These are phyloP conservation scores for Thyatira batis DNA, from an alignment of 2,888 invertebrate genomes.

Conservation along the genomic window DNA sequence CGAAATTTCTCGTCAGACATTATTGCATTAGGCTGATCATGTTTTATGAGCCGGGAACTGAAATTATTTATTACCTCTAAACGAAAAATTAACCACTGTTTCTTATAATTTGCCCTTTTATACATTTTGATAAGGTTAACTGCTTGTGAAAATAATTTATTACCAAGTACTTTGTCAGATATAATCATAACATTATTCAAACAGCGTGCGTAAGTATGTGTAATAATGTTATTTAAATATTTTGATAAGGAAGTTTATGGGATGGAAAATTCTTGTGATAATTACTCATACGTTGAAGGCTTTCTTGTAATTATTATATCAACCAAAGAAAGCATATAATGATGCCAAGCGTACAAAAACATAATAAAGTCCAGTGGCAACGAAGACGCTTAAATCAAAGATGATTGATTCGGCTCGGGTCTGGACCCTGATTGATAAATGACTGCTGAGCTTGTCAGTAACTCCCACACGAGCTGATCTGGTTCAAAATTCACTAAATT, in stretches of 20 bases:
- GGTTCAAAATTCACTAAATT: conserved; percentile 44
- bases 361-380: not conserved
- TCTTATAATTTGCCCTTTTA: conserved; percentile 19
- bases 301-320: not conserved
- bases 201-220: not conserved
- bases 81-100: conserved; percentile 17
- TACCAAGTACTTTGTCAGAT: not conserved
- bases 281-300: not conserved
- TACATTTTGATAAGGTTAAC: conserved; percentile 8
- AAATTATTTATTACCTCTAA: conserved; percentile 16
- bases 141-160: not conserved
- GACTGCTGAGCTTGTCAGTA: conserved; percentile 26
- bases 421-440: conserved; percentile 45
- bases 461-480: conserved; percentile 32
- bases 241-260: not conserved
- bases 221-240: not conserved
- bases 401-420: conserved; percentile 36
- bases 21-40: conserved; percentile 25
- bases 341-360: no score
- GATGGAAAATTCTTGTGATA: not conserved
- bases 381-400: conserved; percentile 8
- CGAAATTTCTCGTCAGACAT: conserved; percentile 16
- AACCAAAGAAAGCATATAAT: no score
- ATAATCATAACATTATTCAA: not conserved
- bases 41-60: conserved; percentile 15